Evolutionary conservation across 2,797 vertebrate species (phyloP), one percentile per base, ranked within the genome.

Genomic region (Chromis chromis): DNA sequence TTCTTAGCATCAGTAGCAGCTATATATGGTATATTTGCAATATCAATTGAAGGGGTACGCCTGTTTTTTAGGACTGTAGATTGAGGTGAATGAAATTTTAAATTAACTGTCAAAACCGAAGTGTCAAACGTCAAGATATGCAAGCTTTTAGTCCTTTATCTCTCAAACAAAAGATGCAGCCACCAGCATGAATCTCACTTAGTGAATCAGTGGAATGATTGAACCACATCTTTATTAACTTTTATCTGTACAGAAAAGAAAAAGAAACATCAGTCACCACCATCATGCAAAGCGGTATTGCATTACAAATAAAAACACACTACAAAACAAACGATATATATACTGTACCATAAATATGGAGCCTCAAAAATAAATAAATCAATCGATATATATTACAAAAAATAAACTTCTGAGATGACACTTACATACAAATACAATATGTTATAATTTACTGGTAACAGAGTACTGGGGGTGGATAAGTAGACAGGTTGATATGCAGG

Each of bases 221-320:
- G 88, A 91, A 93, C 92, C 94, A 96, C 95, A 95, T 94, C 91
- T 97, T 97, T 97, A 97, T 96, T 96, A 78, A 95, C 81, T 89
- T 92, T 88, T 69, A 94, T 93, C 92, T 94, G 88, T 94, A 94
- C 93, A 95, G 91, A 91, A 87, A 89, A 85, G 85, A 92, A 94
- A 83, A 81, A 91, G 93, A 94, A 94, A 78, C 88, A 94, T 93
- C 92, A 89, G 84, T 94, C 92, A 94, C 94, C 83, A 90, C 76
- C 33, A 78, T 95, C 97, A 98, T 97, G 97, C 97, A 96, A 95
- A 95, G 94, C 92, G 84, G 88, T 95, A 94, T 91, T 88, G 92
- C 89, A 77, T 88, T 88, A 92, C 86, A 88, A 94, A 91, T 90
- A 92, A 88, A 89, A 93, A 92, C 92, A 95, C 94, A 85, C 82